Evolutionary conservation across 2,797 vertebrate species (phyloP).

Genomic region (Pterois miles): DNA sequence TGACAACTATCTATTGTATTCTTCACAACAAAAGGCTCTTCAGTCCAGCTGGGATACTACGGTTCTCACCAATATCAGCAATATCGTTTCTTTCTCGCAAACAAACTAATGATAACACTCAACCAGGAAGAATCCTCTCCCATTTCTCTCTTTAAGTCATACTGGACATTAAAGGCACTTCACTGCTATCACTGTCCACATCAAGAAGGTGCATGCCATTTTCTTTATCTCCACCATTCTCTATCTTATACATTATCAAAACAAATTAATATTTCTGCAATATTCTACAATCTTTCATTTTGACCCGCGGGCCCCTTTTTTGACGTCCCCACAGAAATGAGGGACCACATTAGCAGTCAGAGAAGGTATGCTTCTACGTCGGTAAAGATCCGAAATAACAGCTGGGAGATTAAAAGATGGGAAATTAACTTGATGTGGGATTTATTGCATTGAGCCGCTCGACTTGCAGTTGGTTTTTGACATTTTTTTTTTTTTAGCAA

Average conservation of each 20-base stretch:
- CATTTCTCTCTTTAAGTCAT: slow-evolving; percentile 46
- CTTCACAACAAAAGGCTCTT: slow-evolving; percentile 72
- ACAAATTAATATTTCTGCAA: slow-evolving; percentile 56
- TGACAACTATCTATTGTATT: slow-evolving; percentile 29
- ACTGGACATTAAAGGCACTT: slow-evolving; percentile 83
- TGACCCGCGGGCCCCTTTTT: slow-evolving; percentile 7
- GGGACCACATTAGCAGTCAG: background rate
- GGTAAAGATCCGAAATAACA: slow-evolving; percentile 21
- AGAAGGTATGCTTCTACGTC: slow-evolving; percentile 4
- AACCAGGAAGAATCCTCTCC: slow-evolving; percentile 27
- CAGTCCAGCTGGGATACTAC: slow-evolving; percentile 82
- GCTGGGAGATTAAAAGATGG: slow-evolving; percentile 35
- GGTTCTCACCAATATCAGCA: slow-evolving; percentile 63
- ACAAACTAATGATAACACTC: slow-evolving; percentile 49
- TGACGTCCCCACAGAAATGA: background rate
- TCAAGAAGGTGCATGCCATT: slow-evolving; percentile 62
- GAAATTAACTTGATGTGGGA: slow-evolving; percentile 41
- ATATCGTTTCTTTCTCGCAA: slow-evolving; percentile 36
- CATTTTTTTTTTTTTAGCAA: slow-evolving; percentile 15
- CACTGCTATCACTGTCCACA: slow-evolving; percentile 67
- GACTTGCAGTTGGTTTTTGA: slow-evolving; percentile 41
- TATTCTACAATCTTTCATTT: slow-evolving; percentile 63
- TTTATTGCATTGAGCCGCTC: slow-evolving; percentile 76
- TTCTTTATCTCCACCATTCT: slow-evolving; percentile 18
- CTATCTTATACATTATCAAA: slow-evolving; percentile 52